A percentile compares a stretch with the other conserved stretches of the same genome.
These are phyloP conservation scores for Brachyrhaphis roseni DNA, from an alignment of 2,797 vertebrate species.

Conservation along the genomic window DNA sequence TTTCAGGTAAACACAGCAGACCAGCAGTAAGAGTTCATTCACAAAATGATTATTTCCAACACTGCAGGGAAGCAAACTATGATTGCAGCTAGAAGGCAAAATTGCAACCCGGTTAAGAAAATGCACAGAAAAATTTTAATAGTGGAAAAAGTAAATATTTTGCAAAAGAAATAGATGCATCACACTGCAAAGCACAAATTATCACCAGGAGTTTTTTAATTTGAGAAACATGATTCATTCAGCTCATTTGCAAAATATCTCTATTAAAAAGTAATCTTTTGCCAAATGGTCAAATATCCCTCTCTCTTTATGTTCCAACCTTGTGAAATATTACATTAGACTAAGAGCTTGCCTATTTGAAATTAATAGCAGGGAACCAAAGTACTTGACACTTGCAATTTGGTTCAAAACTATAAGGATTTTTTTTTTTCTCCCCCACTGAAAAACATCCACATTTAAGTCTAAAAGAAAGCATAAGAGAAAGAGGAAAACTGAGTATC, in stretches of 20 bases:
- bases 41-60: slow-evolving; percentile 5
- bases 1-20: slow-evolving; percentile 20
- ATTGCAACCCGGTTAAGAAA: neutral
- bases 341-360: neutral
- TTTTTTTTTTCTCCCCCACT: neutral
- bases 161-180: neutral
- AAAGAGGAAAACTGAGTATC: slow-evolving; percentile 14
- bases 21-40: neutral
- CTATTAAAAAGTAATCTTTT: neutral
- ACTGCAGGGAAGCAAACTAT: neutral
- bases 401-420: neutral
- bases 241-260: neutral
- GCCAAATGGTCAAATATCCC: neutral
- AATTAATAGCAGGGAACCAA: neutral
- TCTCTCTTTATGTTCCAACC: neutral
- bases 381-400: neutral
- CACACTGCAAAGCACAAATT: neutral
- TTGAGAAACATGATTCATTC: neutral
- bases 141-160: neutral
- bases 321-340: neutral
- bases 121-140: neutral
- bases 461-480: no score
- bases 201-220: neutral
- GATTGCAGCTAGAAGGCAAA: neutral
- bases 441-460: neutral